These are phyloP conservation scores for Ophion ventricosus DNA, from an alignment of 2,888 invertebrate species.

Conservation along the genomic window DNA sequence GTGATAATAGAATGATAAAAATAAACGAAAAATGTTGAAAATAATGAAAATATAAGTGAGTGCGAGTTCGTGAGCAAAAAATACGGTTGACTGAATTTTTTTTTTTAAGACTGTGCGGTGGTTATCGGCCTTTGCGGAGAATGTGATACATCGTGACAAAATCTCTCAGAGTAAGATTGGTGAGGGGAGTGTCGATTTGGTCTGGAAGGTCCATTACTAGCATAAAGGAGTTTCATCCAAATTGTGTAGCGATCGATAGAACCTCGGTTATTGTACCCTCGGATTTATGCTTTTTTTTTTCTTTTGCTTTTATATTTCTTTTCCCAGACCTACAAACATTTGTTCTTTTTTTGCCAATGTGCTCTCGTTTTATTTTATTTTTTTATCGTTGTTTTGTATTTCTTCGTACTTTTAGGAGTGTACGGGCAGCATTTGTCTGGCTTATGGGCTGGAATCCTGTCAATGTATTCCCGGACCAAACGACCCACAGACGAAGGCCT, in stretches of 20 bases:
- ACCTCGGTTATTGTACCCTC: slow-evolving; percentile 44
- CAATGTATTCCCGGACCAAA: slow-evolving; percentile 93
- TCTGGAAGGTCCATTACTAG: slow-evolving; percentile 9
- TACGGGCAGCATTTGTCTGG: slow-evolving; percentile 98
- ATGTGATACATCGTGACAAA: background rate
- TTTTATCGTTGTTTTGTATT: slow-evolving; percentile 34
- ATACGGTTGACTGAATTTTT: background rate
- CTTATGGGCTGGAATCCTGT: slow-evolving; percentile 97
- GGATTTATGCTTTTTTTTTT: slow-evolving; percentile 26
- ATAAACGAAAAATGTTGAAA: too few relatives aligned
- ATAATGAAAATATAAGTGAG: too few relatives aligned
- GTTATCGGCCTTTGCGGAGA: background rate
- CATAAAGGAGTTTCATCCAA: slow-evolving; percentile 53
- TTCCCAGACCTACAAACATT: slow-evolving; percentile 12
- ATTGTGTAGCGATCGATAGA: slow-evolving; percentile 60
- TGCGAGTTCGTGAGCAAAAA: background rate
- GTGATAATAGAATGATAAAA: too few relatives aligned
- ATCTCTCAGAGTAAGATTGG: background rate
- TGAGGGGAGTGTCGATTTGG: background rate
- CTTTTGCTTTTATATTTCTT: slow-evolving; percentile 40
- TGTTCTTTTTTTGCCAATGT: slow-evolving; percentile 34
- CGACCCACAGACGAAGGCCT: slow-evolving; percentile 93
- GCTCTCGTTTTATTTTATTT: background rate
- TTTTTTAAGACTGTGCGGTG: background rate
- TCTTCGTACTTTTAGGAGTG: slow-evolving; percentile 88